Conservation (phyloP, 2,113 vertebrate species). For the Daboia siamensis region DNA sequence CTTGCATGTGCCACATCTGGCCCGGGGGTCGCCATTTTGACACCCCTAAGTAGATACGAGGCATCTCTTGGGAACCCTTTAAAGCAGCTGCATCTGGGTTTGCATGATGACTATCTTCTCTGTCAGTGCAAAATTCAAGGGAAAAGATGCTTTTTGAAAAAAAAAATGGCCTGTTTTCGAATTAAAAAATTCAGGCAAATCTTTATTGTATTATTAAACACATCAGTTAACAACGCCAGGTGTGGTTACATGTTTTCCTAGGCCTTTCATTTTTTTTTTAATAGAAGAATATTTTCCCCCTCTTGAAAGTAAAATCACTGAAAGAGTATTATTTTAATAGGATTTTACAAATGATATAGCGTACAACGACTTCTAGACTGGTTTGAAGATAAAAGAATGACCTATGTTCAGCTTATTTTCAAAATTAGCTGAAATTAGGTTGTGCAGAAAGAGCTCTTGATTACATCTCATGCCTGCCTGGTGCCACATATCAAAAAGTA, state of each 20-base stretch:
- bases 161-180: conserved; percentile 62
- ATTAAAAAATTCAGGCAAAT: conserved; percentile 61
- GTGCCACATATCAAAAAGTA: conserved; percentile 37
- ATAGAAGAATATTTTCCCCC: conserved; percentile 29
- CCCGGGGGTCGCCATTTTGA: too few relatives aligned
- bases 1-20: too few relatives aligned
- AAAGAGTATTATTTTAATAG: conserved; percentile 53
- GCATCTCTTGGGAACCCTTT: background rate
- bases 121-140: background rate
- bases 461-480: conserved; percentile 42
- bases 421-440: conserved; percentile 47
- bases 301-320: conserved; percentile 49
- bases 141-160: background rate
- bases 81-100: background rate
- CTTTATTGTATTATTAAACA: conserved; percentile 62
- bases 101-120: background rate
- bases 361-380: conserved; percentile 18
- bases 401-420: conserved; percentile 30
- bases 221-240: conserved; percentile 56
- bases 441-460: conserved; percentile 26
- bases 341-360: conserved; percentile 49
- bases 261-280: conserved; percentile 49
- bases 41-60: background rate
- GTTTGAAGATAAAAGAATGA: conserved; percentile 51
- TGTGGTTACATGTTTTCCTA: conserved; percentile 53